phyloP scores from a whole-genome alignment of 2,888 invertebrate species.

The Psylliodes chrysocephalus region DNA sequence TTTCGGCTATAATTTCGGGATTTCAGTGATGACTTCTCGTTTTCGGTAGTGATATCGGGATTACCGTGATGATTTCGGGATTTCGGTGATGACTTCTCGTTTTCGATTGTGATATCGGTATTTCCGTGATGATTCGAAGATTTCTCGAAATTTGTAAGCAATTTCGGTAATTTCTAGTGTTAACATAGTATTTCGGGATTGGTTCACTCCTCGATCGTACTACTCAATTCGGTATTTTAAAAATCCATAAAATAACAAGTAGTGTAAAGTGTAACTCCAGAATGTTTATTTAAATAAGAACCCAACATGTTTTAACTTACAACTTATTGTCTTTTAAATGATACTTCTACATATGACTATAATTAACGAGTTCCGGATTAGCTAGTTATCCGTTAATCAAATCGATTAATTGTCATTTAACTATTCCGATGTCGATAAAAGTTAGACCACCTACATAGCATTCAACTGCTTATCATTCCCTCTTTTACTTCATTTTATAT shows the following conservation, averaged over 20 bases:
- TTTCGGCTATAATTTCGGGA: too few relatives aligned
- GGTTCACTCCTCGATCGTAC: too few relatives aligned
- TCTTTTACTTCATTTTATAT: slow-evolving; percentile 1
- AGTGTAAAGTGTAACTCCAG: too few relatives aligned
- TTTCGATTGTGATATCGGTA: neutral
- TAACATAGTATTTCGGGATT: neutral
- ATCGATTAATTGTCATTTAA: neutral
- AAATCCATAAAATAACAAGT: too few relatives aligned
- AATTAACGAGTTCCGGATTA: neutral
- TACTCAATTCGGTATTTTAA: too few relatives aligned
- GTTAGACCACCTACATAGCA: slow-evolving; percentile 4
- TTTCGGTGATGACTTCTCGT: too few relatives aligned
- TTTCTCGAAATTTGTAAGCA: neutral
- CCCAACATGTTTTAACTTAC: neutral
- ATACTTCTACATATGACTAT: neutral
- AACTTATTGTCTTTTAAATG: neutral
- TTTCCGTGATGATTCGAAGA: neutral
- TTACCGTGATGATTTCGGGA: too few relatives aligned
- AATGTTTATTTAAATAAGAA: neutral
- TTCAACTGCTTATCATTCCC: slow-evolving; percentile 7
- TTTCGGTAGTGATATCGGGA: too few relatives aligned
- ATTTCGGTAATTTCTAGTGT: neutral
- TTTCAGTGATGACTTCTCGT: too few relatives aligned
- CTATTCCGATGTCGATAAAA: neutral
- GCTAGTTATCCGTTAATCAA: slow-evolving; percentile 5